Base-by-base conservation (phyloP, 2,113 vertebrate genomes). In the Agelaius phoeniceus region DNA sequence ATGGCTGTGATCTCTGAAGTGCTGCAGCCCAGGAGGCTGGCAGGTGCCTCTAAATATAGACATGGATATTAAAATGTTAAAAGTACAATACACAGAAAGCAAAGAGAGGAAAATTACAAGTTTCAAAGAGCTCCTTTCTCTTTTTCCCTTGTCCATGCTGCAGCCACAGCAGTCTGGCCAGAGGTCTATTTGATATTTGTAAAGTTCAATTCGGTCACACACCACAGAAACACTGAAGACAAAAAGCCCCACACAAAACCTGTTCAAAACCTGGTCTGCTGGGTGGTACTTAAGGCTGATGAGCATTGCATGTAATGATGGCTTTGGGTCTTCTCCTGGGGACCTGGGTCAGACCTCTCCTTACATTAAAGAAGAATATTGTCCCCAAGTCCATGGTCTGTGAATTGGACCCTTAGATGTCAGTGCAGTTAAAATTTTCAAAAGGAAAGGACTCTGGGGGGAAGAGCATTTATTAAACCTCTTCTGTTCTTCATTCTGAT, bases 401-500 rank as follows among this genome's bases (percentile, higher is more conserved):
- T 94, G 90, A 85, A 93, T 88, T 83, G 65, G 85, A 67, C 73
- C n/a, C 49, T 86, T 65, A 90, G 83, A 89, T 93, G 87, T 87
- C 65, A 66, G 58, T 6, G 49, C 73, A 75, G 89, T 58, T 77
- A 90, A 90, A 82, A 63, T 35, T 78, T 93, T 92, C 86, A 96
- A 84, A 96, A 66, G 44, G 30, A 87, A 85, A 81, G 52, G 83
- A 90, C 74, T 87, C 69, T 20, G 71, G 62, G 81, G 73, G 87
- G 77, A 91, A 75, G 16, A 81, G 41, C 57, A 72, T 96, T 90
- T 93, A 93, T 93, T 94, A 95, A 94, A 88, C n/a, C 72, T 75
- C 79, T 74, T 85, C 27, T 5, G 24, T 66, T 88, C 90, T 88
- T 93, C 79, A 15, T 74, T 90, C 79, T 75, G 76, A 85, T 55